A percentile compares a stretch with the other conserved stretches of the same genome.
These are phyloP conservation scores for Craterocephalus amniculus DNA, from an alignment of 2,797 vertebrate species.

Conservation along the genomic window DNA sequence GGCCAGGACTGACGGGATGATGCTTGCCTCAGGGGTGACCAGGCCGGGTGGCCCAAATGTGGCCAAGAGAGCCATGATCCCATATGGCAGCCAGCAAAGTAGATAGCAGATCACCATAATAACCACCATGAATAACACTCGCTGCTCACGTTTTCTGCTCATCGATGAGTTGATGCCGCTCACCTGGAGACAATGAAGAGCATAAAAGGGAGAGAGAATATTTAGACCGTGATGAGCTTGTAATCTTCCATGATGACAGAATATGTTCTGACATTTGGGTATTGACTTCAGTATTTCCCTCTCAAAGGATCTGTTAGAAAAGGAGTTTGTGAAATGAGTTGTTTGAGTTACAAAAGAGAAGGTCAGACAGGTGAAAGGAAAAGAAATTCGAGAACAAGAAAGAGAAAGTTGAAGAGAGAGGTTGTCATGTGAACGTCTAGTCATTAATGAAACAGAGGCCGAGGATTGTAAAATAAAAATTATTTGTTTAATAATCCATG, in stretches of 20 bases:
- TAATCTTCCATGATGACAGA: conserved; percentile 3
- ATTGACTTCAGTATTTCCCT: background rate
- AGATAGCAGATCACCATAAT: conserved; percentile 87
- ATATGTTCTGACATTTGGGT: conserved; percentile 13
- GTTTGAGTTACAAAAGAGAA: conserved; percentile 11
- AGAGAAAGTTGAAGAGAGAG: background rate
- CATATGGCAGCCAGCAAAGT: conserved; percentile 88
- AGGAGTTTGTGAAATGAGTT: conserved; percentile 15
- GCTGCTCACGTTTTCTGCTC: conserved; percentile 80
- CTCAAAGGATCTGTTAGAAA: background rate
- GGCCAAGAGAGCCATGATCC: conserved; percentile 83
- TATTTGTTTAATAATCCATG: background rate
- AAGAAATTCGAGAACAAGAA: background rate
- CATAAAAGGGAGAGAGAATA: background rate
- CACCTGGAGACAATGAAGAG: conserved; percentile 65
- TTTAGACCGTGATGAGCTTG: background rate
- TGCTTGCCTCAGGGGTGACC: conserved; percentile 82
- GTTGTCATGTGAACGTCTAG: conserved; percentile 1
- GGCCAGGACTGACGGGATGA: conserved; percentile 86
- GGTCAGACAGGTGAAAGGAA: conserved; percentile 10
- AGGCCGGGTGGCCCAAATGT: conserved; percentile 83
- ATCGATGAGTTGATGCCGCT: conserved; percentile 72
- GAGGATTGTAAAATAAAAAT: too few relatives aligned
- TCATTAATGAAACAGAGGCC: background rate
- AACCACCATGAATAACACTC: conserved; percentile 83